Evolutionary conservation across 1,140 invertebrate genomes (phyloP).

Genomic region (Drosophila ambigua): DNA sequence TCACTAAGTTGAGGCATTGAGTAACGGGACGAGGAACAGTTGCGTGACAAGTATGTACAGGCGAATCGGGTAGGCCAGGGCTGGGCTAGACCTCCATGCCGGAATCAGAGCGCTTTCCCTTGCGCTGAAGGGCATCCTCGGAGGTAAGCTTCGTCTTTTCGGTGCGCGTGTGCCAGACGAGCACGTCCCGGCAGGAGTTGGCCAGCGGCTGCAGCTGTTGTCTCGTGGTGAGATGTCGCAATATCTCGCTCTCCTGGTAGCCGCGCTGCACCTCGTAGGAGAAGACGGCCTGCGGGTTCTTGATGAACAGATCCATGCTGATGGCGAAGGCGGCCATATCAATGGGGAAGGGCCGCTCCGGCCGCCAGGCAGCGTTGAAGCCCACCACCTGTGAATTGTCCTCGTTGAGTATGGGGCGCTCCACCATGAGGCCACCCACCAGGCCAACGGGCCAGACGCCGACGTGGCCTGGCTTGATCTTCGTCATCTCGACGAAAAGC

Average conservation of each 20-base stretch:
- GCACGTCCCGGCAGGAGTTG: constrained; percentile 94
- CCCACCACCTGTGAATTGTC: constrained; percentile 89
- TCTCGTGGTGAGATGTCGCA: constrained; percentile 91
- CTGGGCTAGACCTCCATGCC: constrained; percentile 89
- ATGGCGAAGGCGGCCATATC: constrained; percentile 99
- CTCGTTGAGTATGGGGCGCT: constrained; percentile 90
- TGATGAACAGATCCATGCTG: constrained; percentile 91
- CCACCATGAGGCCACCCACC: constrained; percentile 94
- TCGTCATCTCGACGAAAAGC: constrained; percentile 89
- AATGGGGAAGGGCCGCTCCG: constrained; percentile 95
- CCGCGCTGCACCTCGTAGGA: constrained; percentile 91
- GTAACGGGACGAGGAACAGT: constrained; percentile 3
- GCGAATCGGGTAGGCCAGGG: constrained; percentile 84
- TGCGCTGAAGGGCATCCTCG: constrained; percentile 86
- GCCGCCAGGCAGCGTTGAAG: constrained; percentile 93
- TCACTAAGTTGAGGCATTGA: constrained; percentile 24
- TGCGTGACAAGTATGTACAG: constrained; percentile 9
- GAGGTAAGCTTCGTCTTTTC: constrained; percentile 91
- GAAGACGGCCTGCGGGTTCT: constrained; percentile 91
- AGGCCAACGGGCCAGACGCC: constrained; percentile 99
- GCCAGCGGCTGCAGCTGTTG: constrained; percentile 95
- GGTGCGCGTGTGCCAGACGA: constrained; percentile 99
- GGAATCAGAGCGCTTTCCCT: constrained; percentile 85
- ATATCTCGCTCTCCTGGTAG: constrained; percentile 96
- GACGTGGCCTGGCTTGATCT: constrained; percentile 89